Evolutionary conservation across 2,888 invertebrate species (phyloP).

Genomic region (Lydus trimaculatus): DNA sequence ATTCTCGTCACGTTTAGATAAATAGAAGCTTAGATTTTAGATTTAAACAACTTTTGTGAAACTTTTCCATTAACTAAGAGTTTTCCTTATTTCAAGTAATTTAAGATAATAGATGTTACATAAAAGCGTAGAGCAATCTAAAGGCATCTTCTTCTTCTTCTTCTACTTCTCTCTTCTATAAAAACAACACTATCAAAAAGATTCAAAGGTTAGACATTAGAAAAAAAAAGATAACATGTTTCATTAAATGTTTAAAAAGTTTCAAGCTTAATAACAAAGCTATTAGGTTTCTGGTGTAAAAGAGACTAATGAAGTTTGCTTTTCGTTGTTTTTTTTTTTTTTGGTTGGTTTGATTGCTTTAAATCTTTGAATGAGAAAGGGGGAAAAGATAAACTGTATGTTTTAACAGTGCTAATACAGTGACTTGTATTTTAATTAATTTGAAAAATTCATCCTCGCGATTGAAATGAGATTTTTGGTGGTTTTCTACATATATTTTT

Average conservation of each 20-base stretch:
- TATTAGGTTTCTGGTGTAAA: slow-evolving; percentile 9
- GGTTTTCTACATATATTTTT: slow-evolving; percentile 10
- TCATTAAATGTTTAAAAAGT: not conserved
- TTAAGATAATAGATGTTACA: not conserved
- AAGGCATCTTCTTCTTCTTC: not conserved
- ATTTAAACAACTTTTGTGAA: not conserved
- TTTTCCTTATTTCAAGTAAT: not conserved
- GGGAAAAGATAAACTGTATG: not conserved
- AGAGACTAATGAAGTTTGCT: not conserved
- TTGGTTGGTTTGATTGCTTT: not conserved
- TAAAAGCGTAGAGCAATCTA: not conserved
- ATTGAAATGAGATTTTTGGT: not conserved
- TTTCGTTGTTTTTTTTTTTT: not conserved
- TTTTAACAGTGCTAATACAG: not conserved
- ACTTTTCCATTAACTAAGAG: slow-evolving; percentile 3
- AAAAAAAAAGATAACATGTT: not conserved
- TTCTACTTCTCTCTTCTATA: too few relatives aligned
- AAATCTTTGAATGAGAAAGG: not conserved
- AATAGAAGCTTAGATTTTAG: not conserved
- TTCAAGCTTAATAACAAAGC: not conserved
- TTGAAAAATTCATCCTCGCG: slow-evolving; percentile 8
- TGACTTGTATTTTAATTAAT: not conserved
- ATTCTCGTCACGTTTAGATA: not conserved
- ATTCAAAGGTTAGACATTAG: not conserved
- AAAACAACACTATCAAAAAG: not conserved